These are phyloP conservation scores for Dendrocopos noguchii DNA, from an alignment of 2,113 vertebrate species.

Conservation along the genomic window DNA sequence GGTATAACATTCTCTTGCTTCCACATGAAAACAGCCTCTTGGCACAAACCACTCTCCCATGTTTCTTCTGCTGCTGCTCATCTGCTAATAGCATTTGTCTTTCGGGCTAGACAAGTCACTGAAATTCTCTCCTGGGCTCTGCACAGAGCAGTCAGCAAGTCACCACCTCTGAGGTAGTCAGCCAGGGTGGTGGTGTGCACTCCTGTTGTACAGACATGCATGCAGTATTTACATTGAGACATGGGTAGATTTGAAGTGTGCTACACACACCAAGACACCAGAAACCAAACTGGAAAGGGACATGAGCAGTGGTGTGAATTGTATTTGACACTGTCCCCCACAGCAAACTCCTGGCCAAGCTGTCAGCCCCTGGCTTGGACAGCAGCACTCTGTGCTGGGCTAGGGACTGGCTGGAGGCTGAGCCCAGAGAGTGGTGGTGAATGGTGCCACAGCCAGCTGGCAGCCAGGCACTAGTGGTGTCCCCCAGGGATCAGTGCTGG, in stretches of 20 bases:
- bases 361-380: no score
- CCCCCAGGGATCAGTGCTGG: no score
- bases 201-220: neutral
- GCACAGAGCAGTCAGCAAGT: neutral
- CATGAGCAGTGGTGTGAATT: neutral
- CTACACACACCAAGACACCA: neutral
- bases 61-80: slow-evolving; percentile 42
- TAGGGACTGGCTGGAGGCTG: no score
- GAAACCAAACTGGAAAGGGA: neutral
- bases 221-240: neutral
- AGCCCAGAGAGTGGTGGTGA: no score
- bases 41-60: slow-evolving; percentile 31
- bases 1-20: slow-evolving; percentile 75
- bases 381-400: no score
- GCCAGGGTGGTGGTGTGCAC: neutral
- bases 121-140: slow-evolving; percentile 20
- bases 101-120: slow-evolving; percentile 14
- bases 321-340: neutral
- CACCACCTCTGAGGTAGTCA: neutral
- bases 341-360: no score
- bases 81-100: slow-evolving; percentile 36
- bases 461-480: no score
- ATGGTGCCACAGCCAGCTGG: no score
- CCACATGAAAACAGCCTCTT: slow-evolving; percentile 67
- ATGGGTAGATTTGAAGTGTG: neutral